Conservation (phyloP, 2,113 vertebrate species). For the Corythoichthys haematopterus region DNA sequence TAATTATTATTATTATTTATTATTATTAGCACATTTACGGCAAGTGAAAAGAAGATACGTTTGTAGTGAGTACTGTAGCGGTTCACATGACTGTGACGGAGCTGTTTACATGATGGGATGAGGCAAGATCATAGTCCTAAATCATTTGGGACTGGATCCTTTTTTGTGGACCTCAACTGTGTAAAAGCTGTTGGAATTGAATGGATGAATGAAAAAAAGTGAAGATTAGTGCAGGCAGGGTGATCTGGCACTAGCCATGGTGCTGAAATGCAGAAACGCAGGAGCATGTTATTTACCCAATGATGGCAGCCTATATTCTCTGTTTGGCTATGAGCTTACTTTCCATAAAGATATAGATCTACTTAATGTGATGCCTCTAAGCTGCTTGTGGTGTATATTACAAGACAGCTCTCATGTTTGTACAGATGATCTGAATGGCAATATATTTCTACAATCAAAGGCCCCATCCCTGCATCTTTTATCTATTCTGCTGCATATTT, state of each 20-base stretch:
- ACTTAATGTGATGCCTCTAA: not conserved
- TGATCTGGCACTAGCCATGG: slow-evolving; percentile 47
- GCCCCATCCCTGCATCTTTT: not conserved
- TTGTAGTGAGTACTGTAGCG: too few species aligned
- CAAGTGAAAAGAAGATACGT: too few species aligned
- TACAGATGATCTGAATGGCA: not conserved
- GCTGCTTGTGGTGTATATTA: not conserved
- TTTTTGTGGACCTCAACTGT: too few species aligned
- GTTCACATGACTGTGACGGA: too few species aligned
- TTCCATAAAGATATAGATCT: not conserved
- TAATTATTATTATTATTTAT: too few species aligned
- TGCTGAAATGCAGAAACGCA: slow-evolving; percentile 14
- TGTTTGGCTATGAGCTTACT: not conserved
- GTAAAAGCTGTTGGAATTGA: not conserved
- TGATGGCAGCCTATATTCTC: not conserved
- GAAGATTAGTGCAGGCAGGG: not conserved
- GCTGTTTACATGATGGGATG: too few species aligned
- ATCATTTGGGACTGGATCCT: too few species aligned
- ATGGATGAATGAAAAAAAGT: too few species aligned
- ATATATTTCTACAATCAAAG: not conserved
- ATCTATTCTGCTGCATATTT: not conserved
- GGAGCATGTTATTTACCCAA: not conserved
- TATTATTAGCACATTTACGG: too few species aligned
- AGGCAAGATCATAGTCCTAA: too few species aligned
- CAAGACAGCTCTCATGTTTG: not conserved